Base-by-base conservation (phyloP, 2,113 vertebrate genomes). In the Amblyopsis rosae region DNA sequence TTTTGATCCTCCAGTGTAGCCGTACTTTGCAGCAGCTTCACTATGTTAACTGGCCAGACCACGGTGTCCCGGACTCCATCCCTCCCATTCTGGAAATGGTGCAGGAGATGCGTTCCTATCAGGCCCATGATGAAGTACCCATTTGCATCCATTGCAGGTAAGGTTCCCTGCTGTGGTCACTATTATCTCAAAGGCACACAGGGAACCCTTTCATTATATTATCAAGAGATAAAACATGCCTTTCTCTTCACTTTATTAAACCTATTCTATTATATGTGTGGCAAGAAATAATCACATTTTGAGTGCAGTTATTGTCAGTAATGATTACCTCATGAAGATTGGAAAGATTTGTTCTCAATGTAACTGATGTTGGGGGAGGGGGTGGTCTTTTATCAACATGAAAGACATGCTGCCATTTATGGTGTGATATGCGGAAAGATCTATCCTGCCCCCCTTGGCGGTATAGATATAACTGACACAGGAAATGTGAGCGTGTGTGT, bases 121-220 rank as follows among this genome's bases (percentile, higher is more conserved):
- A 99, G 87, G 81, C 77, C 0, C 90, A 95, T 0, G 93, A 94
- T n/a, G 85, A 90, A 0, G 4, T 93, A 32, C 97, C 98, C 3
- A 81, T 99, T 62, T 98, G 97, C 70, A 81, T 99, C 82, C 98
- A 99, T 90, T 99, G 98, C 96, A 99, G 98, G 98, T 98, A 72
- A 69, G 69, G 0, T 17, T 32, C 13, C 6, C 13, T 47, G 17
- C 35, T 66, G 33, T 59, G 35, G 7, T 41, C 6, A 41, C 4
- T 41, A 41, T 41, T 41, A 41, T 41, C 35, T 41, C 35, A 41
- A 41, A 41, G 35, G 4, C 7, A 41, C 35, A 41, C 35, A 41
- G 3, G 35, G 35, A 41, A 41, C 35, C 5, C 35, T 41, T 41
- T 41, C 7, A 41, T 41, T 41, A 41, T 41, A 41, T 26, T 26